Evolutionary conservation across 2,113 vertebrate genomes (phyloP).

Genomic region (Siniperca knerii): DNA sequence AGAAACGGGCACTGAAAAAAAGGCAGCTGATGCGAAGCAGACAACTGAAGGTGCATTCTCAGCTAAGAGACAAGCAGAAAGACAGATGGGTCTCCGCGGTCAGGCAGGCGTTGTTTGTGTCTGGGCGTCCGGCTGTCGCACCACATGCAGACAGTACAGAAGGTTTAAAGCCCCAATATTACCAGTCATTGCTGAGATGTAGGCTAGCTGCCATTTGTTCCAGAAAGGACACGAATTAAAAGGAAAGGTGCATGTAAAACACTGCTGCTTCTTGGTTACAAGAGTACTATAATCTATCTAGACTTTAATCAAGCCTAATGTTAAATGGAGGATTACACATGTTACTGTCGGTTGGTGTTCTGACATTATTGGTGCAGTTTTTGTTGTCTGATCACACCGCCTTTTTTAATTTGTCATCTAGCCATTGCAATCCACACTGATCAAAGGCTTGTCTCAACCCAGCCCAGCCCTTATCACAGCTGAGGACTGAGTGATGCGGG

Average conservation of each 20-base stretch:
- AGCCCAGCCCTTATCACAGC: too few species aligned
- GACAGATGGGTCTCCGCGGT: not conserved
- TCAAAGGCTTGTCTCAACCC: too few species aligned
- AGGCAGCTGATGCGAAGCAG: not conserved
- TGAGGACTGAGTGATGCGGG: too few species aligned
- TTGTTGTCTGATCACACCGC: not conserved
- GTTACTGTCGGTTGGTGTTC: not conserved
- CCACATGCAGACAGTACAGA: constrained; percentile 8
- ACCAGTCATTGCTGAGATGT: constrained; percentile 67
- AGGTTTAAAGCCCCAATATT: constrained; percentile 49
- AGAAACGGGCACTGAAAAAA: not conserved
- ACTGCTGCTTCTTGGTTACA: not conserved
- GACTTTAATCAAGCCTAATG: not conserved
- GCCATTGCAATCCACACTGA: too few species aligned
- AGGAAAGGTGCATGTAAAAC: not conserved
- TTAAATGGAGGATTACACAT: not conserved
- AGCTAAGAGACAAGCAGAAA: not conserved
- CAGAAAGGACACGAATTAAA: not conserved
- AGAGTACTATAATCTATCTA: not conserved
- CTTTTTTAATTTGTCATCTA: too few species aligned
- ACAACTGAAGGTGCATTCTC: accelerated
- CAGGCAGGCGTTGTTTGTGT: not conserved
- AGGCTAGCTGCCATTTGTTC: not conserved
- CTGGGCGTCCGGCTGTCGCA: constrained; percentile 36
- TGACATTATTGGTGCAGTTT: not conserved